Percentiles rank a stretch among this genome's conserved stretches.
These are phyloP conservation scores for Tetanocera ferruginea DNA, from an alignment of 2,888 invertebrate species.

Conservation along the genomic window DNA sequence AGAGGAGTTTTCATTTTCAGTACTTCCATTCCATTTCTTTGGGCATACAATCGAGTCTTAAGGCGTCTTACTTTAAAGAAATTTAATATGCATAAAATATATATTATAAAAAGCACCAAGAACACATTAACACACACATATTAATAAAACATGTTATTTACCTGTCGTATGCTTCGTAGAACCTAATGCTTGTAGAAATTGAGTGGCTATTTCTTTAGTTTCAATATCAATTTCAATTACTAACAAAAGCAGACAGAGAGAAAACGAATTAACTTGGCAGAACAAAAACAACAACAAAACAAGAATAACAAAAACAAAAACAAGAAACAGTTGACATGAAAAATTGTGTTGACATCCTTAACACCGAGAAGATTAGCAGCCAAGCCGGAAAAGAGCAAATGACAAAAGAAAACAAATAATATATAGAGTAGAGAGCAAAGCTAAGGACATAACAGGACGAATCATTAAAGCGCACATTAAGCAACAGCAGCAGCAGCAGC, in stretches of 20 bases:
- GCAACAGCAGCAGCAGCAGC: background rate
- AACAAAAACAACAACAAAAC: background rate
- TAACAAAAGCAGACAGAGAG: background rate
- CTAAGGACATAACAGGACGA: background rate
- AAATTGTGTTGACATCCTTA: conserved; percentile 10
- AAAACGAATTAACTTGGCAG: background rate
- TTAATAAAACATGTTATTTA: too few species aligned
- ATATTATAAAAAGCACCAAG: too few species aligned
- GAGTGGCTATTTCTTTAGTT: conserved; percentile 27
- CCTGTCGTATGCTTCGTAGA: background rate
- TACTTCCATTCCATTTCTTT: too few species aligned
- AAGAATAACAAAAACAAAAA: background rate
- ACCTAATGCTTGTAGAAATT: background rate
- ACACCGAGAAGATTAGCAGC: conserved; percentile 2
- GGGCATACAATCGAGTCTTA: too few species aligned
- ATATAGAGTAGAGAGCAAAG: background rate
- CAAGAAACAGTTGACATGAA: background rate
- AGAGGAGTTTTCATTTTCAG: too few species aligned
- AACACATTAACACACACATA: too few species aligned
- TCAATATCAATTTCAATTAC: conserved; percentile 39
- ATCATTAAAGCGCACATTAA: background rate
- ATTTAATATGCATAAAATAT: too few species aligned
- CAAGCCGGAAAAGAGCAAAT: background rate
- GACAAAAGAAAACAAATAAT: background rate
- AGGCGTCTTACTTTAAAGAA: too few species aligned